These are phyloP conservation scores for Euphonia xanthogaster DNA, from an alignment of 2,797 vertebrate species.

Conservation along the genomic window DNA sequence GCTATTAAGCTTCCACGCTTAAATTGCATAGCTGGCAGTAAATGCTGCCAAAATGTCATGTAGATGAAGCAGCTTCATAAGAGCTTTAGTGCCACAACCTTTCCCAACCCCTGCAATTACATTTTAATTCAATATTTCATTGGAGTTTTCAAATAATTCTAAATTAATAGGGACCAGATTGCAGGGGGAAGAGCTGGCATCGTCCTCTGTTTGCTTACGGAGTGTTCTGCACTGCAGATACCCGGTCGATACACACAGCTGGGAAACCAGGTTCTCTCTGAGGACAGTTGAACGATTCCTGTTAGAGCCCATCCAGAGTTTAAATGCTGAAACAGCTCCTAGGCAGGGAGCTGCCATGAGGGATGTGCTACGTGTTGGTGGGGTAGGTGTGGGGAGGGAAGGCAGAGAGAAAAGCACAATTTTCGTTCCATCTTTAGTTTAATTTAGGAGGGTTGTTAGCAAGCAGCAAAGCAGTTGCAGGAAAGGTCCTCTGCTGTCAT, in stretches of 20 bases:
- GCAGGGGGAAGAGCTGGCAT: slow-evolving; percentile 41
- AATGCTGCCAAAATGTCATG: slow-evolving; percentile 44
- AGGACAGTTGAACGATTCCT: background rate
- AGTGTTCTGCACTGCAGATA: slow-evolving; percentile 35
- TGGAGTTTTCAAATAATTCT: slow-evolving; percentile 63
- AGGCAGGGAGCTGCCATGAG: background rate
- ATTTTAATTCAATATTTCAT: slow-evolving; percentile 68
- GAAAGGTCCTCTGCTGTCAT: background rate
- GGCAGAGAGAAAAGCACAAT: background rate
- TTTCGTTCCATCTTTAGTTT: background rate
- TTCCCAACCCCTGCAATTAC: slow-evolving; percentile 54
- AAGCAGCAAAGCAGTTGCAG: background rate
- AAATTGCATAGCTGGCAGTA: slow-evolving; percentile 24
- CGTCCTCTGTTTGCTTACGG: background rate
- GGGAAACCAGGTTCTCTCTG: slow-evolving; percentile 3
- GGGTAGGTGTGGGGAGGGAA: background rate
- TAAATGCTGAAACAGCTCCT: background rate
- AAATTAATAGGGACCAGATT: slow-evolving; percentile 63
- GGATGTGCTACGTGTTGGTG: fast-evolving
- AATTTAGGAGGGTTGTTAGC: background rate
- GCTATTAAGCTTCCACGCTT: background rate
- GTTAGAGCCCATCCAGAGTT: background rate
- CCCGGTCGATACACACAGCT: background rate
- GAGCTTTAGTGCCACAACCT: slow-evolving; percentile 57
- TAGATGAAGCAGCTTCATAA: slow-evolving; percentile 26